Evolutionary conservation across 2,888 invertebrate genomes (phyloP), one percentile per base, ranked within the genome.

Genomic region (Limnephilus rhombicus): DNA sequence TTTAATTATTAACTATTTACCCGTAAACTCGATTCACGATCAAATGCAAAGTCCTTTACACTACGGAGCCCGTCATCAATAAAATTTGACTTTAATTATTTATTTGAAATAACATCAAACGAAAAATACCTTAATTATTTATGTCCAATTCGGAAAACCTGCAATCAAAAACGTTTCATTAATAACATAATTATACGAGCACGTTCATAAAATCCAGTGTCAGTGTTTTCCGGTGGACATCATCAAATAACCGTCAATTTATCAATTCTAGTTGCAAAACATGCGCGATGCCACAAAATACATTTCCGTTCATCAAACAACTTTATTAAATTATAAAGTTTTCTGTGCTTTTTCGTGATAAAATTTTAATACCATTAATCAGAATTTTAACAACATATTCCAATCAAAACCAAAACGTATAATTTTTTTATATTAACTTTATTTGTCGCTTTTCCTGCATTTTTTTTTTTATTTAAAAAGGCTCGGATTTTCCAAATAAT

Each of bases 161-260:
- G 68, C 68, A 68, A 68, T n/a, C 68, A 68, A 68, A 68, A 68
- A 68, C 68, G n/a, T 68, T 68, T 68, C 68, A n/a, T 68, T 68
- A 68, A 68, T 68, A 24, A 68, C 68, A 68, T 68, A 68, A 68
- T 68, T 24, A 68, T 68, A 68, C n/a, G 68, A 24, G n/a, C 68
- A 68, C 68, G 68, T 9, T 68, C 68, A 68, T 68, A 68, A 68
- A 68, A 68, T 68, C 68, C 24, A 68, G 24, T 68, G 24, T 9
- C 68, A 68, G 68, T 68, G 11, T 68, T 68, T 68, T n/a, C 68
- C 68, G 68, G 68, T 68, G n/a, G 24, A n/a, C 24, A 68, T 24
- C 68, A 18, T 68, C 24, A 68, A 9, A 68, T 68, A 68, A 68
- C 24, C 24, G 2, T 68, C 68, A 68, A n/a, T 68, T 68, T 68